These are phyloP conservation scores for Meteorus cinctellus DNA, from an alignment of 2,888 invertebrate genomes.

Conservation along the genomic window DNA sequence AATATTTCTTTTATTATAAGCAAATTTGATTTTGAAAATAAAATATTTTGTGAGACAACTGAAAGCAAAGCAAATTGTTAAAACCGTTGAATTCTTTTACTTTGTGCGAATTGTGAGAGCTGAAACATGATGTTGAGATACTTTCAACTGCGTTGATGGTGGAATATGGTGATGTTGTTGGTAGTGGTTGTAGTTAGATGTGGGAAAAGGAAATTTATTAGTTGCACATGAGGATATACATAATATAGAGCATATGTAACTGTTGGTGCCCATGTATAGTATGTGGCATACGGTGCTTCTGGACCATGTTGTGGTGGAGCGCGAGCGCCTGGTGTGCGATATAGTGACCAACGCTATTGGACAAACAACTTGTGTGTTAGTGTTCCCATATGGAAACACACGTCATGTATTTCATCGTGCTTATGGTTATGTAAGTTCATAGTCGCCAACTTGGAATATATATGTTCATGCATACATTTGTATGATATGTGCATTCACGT, in stretches of 20 bases:
- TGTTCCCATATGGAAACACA: conserved; percentile 36
- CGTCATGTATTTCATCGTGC: conserved; percentile 20
- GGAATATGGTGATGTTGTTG: conserved; percentile 25
- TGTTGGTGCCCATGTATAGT: conserved; percentile 42
- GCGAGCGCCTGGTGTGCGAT: conserved; percentile 54
- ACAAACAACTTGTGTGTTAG: conserved; percentile 42
- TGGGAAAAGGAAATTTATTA: conserved; percentile 57
- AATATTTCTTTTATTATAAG: no score
- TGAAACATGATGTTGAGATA: not conserved
- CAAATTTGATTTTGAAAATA: no score
- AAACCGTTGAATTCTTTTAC: no score
- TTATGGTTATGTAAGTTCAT: conserved; percentile 22
- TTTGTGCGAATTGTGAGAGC: no score
- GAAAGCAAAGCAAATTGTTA: no score
- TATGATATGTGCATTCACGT: conserved; percentile 46
- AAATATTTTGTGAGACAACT: no score
- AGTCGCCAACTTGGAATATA: conserved; percentile 29
- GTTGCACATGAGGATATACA: conserved; percentile 49
- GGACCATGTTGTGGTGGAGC: conserved; percentile 57
- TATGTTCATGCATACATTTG: conserved; percentile 24
- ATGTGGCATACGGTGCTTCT: conserved; percentile 54
- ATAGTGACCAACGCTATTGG: conserved; percentile 55
- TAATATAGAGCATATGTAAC: conserved; percentile 43
- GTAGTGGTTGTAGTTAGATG: conserved; percentile 39
- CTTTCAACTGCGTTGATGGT: not conserved